Evolutionary conservation across 2,888 invertebrate species (phyloP).

Genomic region (Anthophora plumipes): DNA sequence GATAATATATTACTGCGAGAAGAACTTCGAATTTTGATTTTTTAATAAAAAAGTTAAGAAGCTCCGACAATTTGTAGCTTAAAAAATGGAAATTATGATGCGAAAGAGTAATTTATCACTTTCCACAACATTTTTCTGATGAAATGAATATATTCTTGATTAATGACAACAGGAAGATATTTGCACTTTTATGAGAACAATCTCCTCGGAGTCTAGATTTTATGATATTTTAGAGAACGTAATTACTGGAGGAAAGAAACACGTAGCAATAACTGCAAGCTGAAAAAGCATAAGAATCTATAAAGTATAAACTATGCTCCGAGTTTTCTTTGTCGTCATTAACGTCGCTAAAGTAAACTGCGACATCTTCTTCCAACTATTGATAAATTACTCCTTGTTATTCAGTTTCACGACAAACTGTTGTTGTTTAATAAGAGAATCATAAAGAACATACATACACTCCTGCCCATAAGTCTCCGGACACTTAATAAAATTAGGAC

Average conservation of each 20-base stretch:
- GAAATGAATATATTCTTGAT: not conserved
- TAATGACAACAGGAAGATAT: not conserved
- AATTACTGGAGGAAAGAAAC: not conserved
- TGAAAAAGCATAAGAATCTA: not conserved
- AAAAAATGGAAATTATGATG: too few relatives aligned
- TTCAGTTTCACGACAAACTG: too few relatives aligned
- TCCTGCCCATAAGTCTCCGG: too few relatives aligned
- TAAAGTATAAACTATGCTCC: not conserved
- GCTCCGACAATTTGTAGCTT: too few relatives aligned
- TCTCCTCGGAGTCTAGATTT: not conserved
- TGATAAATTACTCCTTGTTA: not conserved
- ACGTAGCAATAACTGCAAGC: not conserved
- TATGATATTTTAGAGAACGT: not conserved
- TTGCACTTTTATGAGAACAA: not conserved
- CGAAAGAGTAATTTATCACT: too few relatives aligned
- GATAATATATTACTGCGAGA: too few relatives aligned
- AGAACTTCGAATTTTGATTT: too few relatives aligned
- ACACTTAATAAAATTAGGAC: too few relatives aligned
- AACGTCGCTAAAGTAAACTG: not conserved
- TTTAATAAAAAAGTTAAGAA: too few relatives aligned
- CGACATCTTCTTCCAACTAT: not conserved
- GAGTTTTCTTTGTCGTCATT: not conserved
- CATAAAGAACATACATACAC: not conserved
- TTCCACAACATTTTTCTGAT: too few relatives aligned
- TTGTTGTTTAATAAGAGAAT: not conserved